Conservation (phyloP, 2,888 invertebrate species). For the Patella ulyssiponensis region DNA sequence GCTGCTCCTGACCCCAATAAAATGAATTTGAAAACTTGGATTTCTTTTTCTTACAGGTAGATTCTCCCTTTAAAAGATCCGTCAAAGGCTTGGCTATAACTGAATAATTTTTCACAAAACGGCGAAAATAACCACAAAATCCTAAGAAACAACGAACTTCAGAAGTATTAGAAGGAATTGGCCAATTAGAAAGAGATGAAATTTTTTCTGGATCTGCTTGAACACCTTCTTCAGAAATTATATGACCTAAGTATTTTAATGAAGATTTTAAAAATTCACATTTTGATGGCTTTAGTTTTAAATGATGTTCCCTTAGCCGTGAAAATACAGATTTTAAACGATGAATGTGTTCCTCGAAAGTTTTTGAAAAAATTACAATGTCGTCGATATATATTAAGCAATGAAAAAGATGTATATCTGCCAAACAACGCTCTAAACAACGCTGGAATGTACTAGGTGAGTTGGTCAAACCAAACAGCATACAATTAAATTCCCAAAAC, state of each 20-base stretch:
- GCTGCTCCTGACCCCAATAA: slow-evolving; percentile 35
- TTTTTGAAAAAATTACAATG: slow-evolving; percentile 37
- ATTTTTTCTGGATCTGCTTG: slow-evolving; percentile 33
- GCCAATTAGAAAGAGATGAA: slow-evolving; percentile 21
- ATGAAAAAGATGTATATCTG: slow-evolving; percentile 39
- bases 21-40: slow-evolving; percentile 21
- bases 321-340: slow-evolving; percentile 36
- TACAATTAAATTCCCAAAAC: slow-evolving; percentile 31
- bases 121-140: slow-evolving; percentile 35
- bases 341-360: slow-evolving; percentile 36
- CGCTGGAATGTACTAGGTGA: slow-evolving; percentile 38
- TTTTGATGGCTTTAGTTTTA: slow-evolving; percentile 40
- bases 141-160: slow-evolving; percentile 38
- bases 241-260: slow-evolving; percentile 42
- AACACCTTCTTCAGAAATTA: slow-evolving; percentile 36
- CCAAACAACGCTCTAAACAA: slow-evolving; percentile 34
- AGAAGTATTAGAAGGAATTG: slow-evolving; percentile 28
- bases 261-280: slow-evolving; percentile 38
- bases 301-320: slow-evolving; percentile 31
- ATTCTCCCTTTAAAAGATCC: slow-evolving; percentile 30
- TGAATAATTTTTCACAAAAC: slow-evolving; percentile 37
- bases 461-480: slow-evolving; percentile 38
- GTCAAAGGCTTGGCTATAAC: slow-evolving; percentile 38
- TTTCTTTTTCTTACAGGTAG: not conserved
- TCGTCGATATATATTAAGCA: slow-evolving; percentile 46